Conservation (phyloP, 2,797 vertebrate species). For the Micrastur ruficollis region DNA sequence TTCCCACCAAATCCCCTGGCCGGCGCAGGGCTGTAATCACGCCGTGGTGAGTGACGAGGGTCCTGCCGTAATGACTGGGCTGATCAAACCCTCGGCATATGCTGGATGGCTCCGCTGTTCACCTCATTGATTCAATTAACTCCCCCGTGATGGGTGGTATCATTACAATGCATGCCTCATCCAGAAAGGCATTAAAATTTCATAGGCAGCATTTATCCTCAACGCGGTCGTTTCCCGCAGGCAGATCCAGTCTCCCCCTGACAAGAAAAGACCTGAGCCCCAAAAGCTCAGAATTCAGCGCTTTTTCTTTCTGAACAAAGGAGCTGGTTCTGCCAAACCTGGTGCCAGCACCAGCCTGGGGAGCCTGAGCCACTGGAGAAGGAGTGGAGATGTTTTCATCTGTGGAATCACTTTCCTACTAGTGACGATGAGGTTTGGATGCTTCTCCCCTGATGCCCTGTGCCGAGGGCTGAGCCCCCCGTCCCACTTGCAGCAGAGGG, state of each 20-base stretch:
- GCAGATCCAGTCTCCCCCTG: rapidly evolving
- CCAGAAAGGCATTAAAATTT: background rate
- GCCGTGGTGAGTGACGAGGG: background rate
- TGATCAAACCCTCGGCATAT: background rate
- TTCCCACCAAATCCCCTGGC: constrained; percentile 10
- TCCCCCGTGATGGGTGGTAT: background rate
- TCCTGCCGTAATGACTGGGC: background rate
- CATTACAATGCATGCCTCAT: background rate
- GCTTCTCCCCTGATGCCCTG: rapidly evolving
- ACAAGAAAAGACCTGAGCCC: background rate
- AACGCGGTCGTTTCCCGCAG: rapidly evolving
- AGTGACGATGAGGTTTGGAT: rapidly evolving
- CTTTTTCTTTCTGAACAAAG: background rate
- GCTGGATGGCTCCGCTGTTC: background rate
- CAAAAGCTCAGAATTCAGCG: background rate
- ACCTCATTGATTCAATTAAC: constrained; percentile 8
- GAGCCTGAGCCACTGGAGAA: rapidly evolving
- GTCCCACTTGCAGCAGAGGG: background rate
- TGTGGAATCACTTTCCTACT: rapidly evolving
- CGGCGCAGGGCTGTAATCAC: background rate
- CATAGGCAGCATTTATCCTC: background rate
- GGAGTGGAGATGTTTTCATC: background rate
- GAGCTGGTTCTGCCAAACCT: background rate
- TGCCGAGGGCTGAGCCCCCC: background rate
- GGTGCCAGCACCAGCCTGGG: background rate